Percentiles rank a stretch among this genome's conserved stretches.
phyloP scores from a whole-genome alignment of 2,888 invertebrate species.

The Dolichomitus sp. region DNA sequence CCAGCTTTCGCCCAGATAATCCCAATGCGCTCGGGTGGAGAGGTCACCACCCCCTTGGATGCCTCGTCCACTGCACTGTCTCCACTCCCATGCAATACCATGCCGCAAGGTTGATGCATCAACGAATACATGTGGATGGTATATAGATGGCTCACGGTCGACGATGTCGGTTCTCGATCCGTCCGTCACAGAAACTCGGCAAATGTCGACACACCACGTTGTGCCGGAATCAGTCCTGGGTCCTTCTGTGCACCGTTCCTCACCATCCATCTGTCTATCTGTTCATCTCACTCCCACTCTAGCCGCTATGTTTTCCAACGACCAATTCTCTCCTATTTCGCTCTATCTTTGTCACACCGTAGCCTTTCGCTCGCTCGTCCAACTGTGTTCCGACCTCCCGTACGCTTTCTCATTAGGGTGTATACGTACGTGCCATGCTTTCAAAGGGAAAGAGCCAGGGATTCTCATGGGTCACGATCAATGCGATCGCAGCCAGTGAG shows the following conservation, averaged over 20 bases:
- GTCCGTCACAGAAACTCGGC: slow-evolving; percentile 55
- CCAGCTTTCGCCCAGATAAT: slow-evolving; percentile 47
- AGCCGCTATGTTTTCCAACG: slow-evolving; percentile 30
- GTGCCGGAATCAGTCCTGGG: slow-evolving; percentile 20
- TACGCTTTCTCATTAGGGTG: slow-evolving; percentile 70
- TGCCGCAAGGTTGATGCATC: slow-evolving; percentile 53
- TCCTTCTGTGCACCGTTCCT: slow-evolving; percentile 13
- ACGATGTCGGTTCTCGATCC: slow-evolving; percentile 51
- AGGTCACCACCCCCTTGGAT: slow-evolving; percentile 41
- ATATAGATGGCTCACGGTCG: slow-evolving; percentile 9
- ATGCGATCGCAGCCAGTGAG: slow-evolving; percentile 50
- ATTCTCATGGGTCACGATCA: slow-evolving; percentile 60
- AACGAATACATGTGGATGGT: slow-evolving; percentile 32
- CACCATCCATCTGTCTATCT: slow-evolving; percentile 1
- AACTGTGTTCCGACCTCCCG: slow-evolving; percentile 49
- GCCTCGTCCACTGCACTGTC: slow-evolving; percentile 44
- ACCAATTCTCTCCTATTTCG: slow-evolving; percentile 48
- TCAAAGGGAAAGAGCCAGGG: slow-evolving; percentile 64
- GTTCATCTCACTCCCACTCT: slow-evolving; percentile 31
- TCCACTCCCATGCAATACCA: slow-evolving; percentile 44
- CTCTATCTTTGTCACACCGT: slow-evolving; percentile 9
- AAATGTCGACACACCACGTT: slow-evolving; percentile 45
- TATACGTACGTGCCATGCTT: slow-evolving; percentile 70
- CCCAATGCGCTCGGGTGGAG: slow-evolving; percentile 30
- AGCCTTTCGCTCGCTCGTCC: slow-evolving; percentile 49